These are phyloP conservation scores for Notolepis coatsorum DNA, from an alignment of 2,797 vertebrate genomes.

Conservation along the genomic window DNA sequence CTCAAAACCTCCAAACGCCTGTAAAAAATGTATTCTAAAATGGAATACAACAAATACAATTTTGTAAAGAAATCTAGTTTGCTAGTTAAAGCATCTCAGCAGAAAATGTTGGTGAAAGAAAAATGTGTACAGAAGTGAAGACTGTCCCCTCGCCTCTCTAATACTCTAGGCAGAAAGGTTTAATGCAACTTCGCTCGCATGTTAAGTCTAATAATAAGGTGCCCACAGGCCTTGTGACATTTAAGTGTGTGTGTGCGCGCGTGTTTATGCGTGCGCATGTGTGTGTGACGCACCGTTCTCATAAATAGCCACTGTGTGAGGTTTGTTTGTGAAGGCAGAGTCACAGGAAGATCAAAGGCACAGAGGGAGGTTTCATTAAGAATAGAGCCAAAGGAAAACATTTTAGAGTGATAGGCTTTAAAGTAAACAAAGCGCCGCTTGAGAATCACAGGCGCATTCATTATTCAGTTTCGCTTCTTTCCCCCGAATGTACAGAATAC, in stretches of 20 bases:
- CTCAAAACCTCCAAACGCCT: too few species aligned
- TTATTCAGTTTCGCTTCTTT: too few species aligned
- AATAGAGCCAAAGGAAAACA: slow-evolving; percentile 8
- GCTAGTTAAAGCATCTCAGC: too few species aligned
- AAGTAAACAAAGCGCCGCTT: too few species aligned
- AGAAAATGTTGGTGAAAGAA: slow-evolving; percentile 6
- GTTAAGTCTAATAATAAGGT: slow-evolving; percentile 79
- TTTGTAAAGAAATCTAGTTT: too few species aligned
- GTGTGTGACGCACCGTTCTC: slow-evolving; percentile 26
- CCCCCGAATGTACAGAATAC: too few species aligned
- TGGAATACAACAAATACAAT: too few species aligned
- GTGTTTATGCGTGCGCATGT: neutral
- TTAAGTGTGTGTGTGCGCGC: slow-evolving; percentile 1
- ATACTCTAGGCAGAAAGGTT: slow-evolving; percentile 69
- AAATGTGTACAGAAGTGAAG: slow-evolving; percentile 19
- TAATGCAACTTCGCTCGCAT: slow-evolving; percentile 70
- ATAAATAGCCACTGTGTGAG: slow-evolving; percentile 44
- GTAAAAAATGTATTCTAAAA: neutral
- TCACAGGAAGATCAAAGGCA: slow-evolving; percentile 36
- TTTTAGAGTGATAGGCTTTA: slow-evolving; percentile 30
- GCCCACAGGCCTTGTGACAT: slow-evolving; percentile 74
- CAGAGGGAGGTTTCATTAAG: slow-evolving; percentile 30
- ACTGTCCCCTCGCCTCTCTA: slow-evolving; percentile 44
- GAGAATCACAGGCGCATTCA: too few species aligned
- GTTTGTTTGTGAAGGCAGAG: slow-evolving; percentile 7